A percentile compares a stretch with the other conserved stretches of the same genome.
Conservation (phyloP, 2,888 invertebrate genomes). For the Mimachlamys varia region DNA sequence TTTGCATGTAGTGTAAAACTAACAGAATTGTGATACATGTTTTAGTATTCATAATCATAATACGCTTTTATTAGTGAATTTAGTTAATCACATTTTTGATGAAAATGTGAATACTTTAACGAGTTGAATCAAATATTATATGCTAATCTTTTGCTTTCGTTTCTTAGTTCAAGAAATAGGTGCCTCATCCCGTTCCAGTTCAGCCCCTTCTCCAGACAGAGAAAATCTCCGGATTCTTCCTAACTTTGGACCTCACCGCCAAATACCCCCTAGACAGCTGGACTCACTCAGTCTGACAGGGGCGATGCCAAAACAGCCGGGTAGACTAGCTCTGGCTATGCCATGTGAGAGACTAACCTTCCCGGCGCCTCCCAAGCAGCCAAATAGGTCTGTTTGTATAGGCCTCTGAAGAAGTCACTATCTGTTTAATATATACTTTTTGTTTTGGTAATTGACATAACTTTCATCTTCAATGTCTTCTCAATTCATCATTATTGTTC, state of each 20-base stretch:
- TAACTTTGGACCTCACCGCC: slow-evolving; percentile 1
- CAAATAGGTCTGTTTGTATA: not conserved
- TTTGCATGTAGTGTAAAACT: no score
- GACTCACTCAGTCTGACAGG: slow-evolving; percentile 55
- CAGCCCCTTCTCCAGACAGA: slow-evolving; percentile 70
- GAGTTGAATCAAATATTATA: no score
- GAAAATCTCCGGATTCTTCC: slow-evolving; percentile 46
- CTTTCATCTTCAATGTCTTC: no score
- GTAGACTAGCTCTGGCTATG: slow-evolving; percentile 58
- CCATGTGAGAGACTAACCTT: not conserved
- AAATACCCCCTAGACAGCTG: slow-evolving; percentile 7
- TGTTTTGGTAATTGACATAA: no score
- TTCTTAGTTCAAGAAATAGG: slow-evolving; percentile 63
- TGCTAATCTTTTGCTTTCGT: slow-evolving; percentile 32
- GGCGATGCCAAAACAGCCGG: slow-evolving; percentile 60
- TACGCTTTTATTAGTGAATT: no score
- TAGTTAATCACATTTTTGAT: no score
- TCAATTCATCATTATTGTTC: no score
- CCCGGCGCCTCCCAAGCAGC: not conserved
- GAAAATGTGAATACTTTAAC: no score
- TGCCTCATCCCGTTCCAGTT: slow-evolving; percentile 65
- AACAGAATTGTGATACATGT: no score
- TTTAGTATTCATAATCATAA: no score
- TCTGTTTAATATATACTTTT: no score
- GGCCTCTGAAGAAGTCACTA: no score